Evolutionary conservation across 2,888 invertebrate species (phyloP).

Genomic region (Abscondita cerata): DNA sequence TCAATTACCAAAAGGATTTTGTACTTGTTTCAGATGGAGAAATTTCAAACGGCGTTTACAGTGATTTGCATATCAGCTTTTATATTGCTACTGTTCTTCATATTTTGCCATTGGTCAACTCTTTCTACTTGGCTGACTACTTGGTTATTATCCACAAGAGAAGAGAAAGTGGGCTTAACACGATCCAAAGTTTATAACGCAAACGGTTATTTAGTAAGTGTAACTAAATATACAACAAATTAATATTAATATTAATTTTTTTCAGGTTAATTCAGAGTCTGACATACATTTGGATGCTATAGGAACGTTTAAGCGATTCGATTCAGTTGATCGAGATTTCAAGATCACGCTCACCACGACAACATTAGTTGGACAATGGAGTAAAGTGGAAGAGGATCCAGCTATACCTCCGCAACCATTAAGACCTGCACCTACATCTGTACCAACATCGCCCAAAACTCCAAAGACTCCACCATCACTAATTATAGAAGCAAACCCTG

Average conservation of each 20-base stretch:
- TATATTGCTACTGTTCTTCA: constrained; percentile 55
- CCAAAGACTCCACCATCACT: constrained; percentile 39
- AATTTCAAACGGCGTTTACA: constrained; percentile 53
- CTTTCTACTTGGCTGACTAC: constrained; percentile 59
- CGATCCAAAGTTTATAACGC: constrained; percentile 66
- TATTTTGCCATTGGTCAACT: constrained; percentile 58
- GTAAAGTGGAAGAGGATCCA: constrained; percentile 43
- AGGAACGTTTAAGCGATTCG: constrained; percentile 71
- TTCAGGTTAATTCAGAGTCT: constrained; percentile 69
- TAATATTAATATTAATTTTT: too few relatives aligned
- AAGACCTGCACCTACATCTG: constrained; percentile 64
- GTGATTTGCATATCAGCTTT: constrained; percentile 55
- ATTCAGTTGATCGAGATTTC: constrained; percentile 67
- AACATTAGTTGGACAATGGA: constrained; percentile 50
- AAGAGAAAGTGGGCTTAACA: constrained; percentile 64
- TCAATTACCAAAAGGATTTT: too few relatives aligned
- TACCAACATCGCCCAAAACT: constrained; percentile 32
- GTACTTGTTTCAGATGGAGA: constrained; percentile 53
- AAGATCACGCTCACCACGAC: constrained; percentile 60
- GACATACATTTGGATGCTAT: constrained; percentile 68
- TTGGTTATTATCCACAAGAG: constrained; percentile 62
- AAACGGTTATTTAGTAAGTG: constrained; percentile 69
- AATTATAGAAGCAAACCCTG: constrained; percentile 17
- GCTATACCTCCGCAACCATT: constrained; percentile 71
- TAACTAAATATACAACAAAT: background rate